phyloP scores from a whole-genome alignment of 2,113 vertebrate species.

The Chlorodrepanis virens region DNA sequence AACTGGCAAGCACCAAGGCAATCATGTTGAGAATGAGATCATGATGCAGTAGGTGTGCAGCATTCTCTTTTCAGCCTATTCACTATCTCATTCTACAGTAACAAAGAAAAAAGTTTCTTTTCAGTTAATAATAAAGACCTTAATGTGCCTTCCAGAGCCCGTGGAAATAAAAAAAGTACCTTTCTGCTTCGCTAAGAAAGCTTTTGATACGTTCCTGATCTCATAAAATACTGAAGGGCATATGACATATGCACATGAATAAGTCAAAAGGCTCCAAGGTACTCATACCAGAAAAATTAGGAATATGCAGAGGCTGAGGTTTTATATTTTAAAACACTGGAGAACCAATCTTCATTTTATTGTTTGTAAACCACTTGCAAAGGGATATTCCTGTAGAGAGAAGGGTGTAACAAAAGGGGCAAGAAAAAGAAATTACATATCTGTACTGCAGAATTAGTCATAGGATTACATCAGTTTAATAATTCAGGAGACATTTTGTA shows the following conservation, averaged over 20 bases:
- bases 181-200: constrained; percentile 9
- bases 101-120: constrained; percentile 5
- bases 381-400: not conserved
- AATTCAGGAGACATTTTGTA: constrained; percentile 1
- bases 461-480: not conserved
- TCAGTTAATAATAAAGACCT: not conserved
- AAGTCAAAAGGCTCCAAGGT: not conserved
- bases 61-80: constrained; percentile 36
- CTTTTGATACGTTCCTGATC: constrained; percentile 6
- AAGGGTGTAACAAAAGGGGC: not conserved
- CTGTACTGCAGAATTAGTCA: not conserved
- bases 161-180: constrained; percentile 8
- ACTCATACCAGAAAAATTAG: not conserved
- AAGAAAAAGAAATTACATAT: not conserved
- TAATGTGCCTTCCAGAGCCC: not conserved
- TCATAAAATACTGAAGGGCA: constrained; percentile 15
- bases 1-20: not conserved
- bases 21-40: constrained; percentile 61
- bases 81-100: not conserved
- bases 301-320: not conserved
- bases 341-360: not conserved
- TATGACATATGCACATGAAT: not conserved
- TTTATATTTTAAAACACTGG: not conserved
- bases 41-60: constrained; percentile 60
- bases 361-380: not conserved